These are phyloP conservation scores for Mustela nigripes DNA, from an alignment of 2,113 vertebrate species.

Conservation along the genomic window DNA sequence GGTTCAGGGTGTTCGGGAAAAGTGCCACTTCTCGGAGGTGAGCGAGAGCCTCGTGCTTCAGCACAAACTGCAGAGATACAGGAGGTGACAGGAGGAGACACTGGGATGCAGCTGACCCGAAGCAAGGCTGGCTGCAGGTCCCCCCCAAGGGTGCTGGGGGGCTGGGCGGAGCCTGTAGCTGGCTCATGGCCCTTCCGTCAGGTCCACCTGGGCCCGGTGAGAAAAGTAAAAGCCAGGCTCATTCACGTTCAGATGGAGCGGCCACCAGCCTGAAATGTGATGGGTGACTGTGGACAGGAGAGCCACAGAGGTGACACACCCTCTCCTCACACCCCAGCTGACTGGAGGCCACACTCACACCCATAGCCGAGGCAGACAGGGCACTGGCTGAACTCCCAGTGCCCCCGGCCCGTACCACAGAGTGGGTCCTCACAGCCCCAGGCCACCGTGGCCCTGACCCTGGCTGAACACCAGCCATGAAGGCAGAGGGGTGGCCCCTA, in stretches of 20 bases:
- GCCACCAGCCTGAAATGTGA: background rate
- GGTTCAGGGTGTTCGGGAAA: constrained; percentile 95
- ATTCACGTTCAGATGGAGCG: background rate
- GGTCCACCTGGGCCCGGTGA: background rate
- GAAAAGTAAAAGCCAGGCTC: too few relatives aligned
- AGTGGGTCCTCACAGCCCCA: rapidly evolving
- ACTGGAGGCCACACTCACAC: background rate
- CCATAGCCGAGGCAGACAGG: rapidly evolving
- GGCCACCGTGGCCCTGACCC: background rate
- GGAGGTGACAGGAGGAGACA: background rate
- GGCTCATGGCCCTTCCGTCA: background rate
- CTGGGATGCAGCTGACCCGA: background rate
- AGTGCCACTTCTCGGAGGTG: constrained; percentile 91
- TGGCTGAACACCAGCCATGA: background rate
- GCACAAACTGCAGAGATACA: constrained; percentile 91
- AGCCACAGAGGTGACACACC: rapidly evolving
- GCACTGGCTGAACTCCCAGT: background rate
- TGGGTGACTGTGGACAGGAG: background rate
- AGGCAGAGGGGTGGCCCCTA: background rate
- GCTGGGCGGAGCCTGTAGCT: background rate
- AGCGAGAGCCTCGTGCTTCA: constrained; percentile 92
- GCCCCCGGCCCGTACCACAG: background rate
- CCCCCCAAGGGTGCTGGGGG: too few relatives aligned
- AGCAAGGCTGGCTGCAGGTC: background rate
- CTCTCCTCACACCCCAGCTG: background rate